These are phyloP conservation scores for Sminthurides aquaticus DNA, from an alignment of 2,888 invertebrate genomes.

Conservation along the genomic window DNA sequence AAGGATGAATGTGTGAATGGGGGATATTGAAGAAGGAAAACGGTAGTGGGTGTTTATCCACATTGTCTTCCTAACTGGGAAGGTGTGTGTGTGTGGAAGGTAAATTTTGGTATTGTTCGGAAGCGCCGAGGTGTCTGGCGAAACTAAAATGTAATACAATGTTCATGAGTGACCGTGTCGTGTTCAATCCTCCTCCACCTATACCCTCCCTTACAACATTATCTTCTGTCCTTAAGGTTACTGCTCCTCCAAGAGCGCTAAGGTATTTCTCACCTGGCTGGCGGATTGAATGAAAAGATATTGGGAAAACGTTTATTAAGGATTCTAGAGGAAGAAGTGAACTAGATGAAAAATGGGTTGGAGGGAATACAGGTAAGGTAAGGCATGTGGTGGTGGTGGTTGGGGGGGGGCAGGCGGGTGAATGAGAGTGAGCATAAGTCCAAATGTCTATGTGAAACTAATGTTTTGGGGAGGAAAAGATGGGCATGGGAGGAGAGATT, in stretches of 20 bases:
- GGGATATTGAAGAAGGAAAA: not conserved
- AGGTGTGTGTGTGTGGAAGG: not conserved
- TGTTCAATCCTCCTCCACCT: too few species aligned
- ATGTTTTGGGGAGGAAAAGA: not conserved
- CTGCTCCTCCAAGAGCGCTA: too few species aligned
- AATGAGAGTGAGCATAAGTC: too few species aligned
- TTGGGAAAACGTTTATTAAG: too few species aligned
- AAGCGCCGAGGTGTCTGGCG: constrained; percentile 2
- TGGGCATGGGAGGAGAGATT: not conserved
- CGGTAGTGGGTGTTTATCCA: not conserved
- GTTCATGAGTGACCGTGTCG: too few species aligned
- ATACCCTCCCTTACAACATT: too few species aligned
- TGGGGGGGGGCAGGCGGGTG: too few species aligned
- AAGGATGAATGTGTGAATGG: not conserved
- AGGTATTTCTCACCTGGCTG: too few species aligned
- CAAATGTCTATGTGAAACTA: too few species aligned
- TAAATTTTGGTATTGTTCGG: constrained; percentile 5
- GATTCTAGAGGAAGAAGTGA: not conserved
- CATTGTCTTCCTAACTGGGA: not conserved
- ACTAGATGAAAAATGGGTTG: not conserved
- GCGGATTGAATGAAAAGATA: too few species aligned
- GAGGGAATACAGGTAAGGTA: not conserved
- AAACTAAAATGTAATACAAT: not conserved
- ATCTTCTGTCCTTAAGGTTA: too few species aligned
- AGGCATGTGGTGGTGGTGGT: too few species aligned